phyloP scores from a whole-genome alignment of 2,888 invertebrate species.

The Octodonta nipae region DNA sequence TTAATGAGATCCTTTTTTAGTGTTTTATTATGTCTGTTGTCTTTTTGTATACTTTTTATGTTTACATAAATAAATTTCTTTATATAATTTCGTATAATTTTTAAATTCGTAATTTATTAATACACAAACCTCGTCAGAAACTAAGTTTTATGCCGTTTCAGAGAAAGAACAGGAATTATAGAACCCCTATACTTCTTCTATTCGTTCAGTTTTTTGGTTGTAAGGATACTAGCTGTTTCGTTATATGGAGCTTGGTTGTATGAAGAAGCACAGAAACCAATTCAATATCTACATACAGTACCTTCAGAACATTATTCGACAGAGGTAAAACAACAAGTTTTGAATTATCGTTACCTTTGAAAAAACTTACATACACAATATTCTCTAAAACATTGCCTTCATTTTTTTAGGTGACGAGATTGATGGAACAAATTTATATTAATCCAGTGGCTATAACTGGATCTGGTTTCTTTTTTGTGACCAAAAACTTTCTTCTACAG shows the following conservation, averaged over 20 bases:
- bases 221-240: conserved; percentile 41
- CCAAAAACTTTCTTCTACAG: conserved; percentile 43
- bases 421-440: conserved; percentile 44
- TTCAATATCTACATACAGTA: conserved; percentile 31
- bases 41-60: no score
- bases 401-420: conserved; percentile 39
- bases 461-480: conserved; percentile 43
- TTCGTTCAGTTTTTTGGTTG: conserved; percentile 51
- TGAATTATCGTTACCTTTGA: no score
- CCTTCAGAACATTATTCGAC: conserved; percentile 32
- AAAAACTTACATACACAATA: neutral
- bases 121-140: no score
- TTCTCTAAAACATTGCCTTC: neutral
- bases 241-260: conserved; percentile 30
- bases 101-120: no score
- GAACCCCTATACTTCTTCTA: conserved; percentile 50
- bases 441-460: conserved; percentile 46
- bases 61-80: neutral
- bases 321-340: conserved; percentile 24
- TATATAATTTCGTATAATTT: no score
- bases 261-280: conserved; percentile 31
- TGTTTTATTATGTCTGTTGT: no score
- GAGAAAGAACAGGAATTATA: conserved; percentile 40
- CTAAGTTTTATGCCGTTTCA: no score
- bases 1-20: no score